Percentiles rank a stretch among this genome's conserved stretches.
Conservation (phyloP, 2,888 invertebrate genomes). For the Raillietiella orientalis region DNA sequence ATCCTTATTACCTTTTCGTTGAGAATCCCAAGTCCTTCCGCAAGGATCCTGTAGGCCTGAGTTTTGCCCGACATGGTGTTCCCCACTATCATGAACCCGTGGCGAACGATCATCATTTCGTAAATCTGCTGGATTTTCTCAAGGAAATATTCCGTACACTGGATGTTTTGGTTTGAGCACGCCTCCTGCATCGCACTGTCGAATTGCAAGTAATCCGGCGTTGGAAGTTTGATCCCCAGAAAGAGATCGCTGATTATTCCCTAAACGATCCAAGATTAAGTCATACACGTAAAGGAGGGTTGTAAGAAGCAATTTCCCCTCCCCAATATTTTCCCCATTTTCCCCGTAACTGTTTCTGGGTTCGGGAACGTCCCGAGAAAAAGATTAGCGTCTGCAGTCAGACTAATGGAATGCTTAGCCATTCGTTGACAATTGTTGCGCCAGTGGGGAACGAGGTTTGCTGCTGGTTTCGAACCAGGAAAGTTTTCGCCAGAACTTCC, state of each 20-base stretch:
- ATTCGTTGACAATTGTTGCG: too few relatives aligned
- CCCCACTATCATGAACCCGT: conserved; percentile 16
- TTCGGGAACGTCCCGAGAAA: too few relatives aligned
- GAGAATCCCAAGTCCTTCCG: conserved; percentile 13
- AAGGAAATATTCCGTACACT: conserved; percentile 11
- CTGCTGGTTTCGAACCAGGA: too few relatives aligned
- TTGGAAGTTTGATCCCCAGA: conserved; percentile 14
- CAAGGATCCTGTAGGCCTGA: conserved; percentile 18
- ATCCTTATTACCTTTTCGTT: conserved; percentile 15
- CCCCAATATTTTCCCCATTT: too few relatives aligned
- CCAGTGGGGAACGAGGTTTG: too few relatives aligned
- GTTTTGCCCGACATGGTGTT: conserved; percentile 16
- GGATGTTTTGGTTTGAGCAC: neutral
- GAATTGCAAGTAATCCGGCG: conserved; percentile 14
- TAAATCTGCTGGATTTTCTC: conserved; percentile 16
- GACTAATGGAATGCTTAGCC: too few relatives aligned
- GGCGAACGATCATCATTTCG: conserved; percentile 15
- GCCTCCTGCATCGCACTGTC: conserved; percentile 11
- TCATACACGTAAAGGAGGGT: too few relatives aligned
- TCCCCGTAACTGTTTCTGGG: too few relatives aligned
- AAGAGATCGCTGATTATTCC: conserved; percentile 18
- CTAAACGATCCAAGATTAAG: too few relatives aligned
- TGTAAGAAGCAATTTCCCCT: too few relatives aligned
- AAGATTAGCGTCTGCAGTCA: too few relatives aligned
- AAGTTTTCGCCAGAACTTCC: too few relatives aligned